Base-by-base conservation (phyloP, 2,113 vertebrate species). In the Halichoerus grypus region DNA sequence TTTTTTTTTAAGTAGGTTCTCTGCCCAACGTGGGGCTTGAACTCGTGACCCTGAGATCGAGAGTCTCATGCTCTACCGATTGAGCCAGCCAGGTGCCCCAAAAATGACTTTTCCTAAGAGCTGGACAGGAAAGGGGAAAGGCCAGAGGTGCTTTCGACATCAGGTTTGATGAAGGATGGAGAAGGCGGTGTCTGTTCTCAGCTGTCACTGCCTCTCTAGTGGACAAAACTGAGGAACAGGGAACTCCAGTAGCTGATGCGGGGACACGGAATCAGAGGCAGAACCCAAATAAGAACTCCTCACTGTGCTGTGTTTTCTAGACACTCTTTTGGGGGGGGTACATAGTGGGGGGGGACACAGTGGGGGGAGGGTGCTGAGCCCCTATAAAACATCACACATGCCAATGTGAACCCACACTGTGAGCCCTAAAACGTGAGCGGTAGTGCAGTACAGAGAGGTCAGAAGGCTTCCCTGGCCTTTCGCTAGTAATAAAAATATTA, bases 321-420 rank as follows among this genome's bases (percentile, higher is more conserved):
- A 22, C 55, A 24, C 21, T 31, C 49, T 33, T 5, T 18, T 33
- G 13, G 26, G 13, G 63, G 13, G 61, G 26, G 24, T 26, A 26
- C 39, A 42, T 42, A 5, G 7, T 16, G 31, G 8, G n/a, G 28
- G 36, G 4, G 49, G 0, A 6, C 1, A 5, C 8, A 1, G 18
- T 2, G 1, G 19, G 19, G 10, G 8, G 7, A 28, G 67, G 13
- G 24, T 2, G 2, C 5, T 1, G 31, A 77, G 46, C 46, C 42
- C 61, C 69, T 12, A 46, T 2, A 69, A 33, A 89, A 94, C 67
- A 72, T 22, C 57, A 88, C 51, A 22, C 1, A 15, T 57, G n/a
- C 63, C 42, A 33, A 9, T 0, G 8, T 16, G 46, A 83, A 51
- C 46, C 26, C 42, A 67, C 77, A 36, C 4, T 31, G 4, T 14